A percentile compares a stretch with the other conserved stretches of the same genome.
Evolutionary conservation across 2,888 invertebrate genomes (phyloP).

Genomic region (Achlya flavicornis): DNA sequence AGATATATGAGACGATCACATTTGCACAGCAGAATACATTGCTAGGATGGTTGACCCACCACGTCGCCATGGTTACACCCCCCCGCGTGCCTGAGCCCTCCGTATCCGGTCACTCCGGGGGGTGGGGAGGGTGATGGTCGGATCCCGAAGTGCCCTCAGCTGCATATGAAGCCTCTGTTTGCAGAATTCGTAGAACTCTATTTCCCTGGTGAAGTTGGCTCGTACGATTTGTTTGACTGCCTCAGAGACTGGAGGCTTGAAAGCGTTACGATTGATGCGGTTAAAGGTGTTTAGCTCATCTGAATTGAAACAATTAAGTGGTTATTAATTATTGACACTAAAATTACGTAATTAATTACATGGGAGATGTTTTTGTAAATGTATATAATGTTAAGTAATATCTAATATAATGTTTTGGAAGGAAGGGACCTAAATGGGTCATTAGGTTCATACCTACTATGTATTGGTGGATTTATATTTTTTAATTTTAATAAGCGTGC

Average conservation of each 20-base stretch:
- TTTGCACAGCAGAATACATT: background rate
- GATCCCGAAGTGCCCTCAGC: conserved; percentile 87
- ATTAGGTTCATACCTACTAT: no score
- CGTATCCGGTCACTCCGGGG: conserved; percentile 47
- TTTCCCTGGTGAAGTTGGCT: conserved; percentile 93
- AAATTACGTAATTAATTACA: no score
- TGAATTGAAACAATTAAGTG: conserved; percentile 61
- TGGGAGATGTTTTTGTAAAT: no score
- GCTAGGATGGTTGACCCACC: background rate
- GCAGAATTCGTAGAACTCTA: conserved; percentile 96
- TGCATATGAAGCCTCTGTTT: conserved; percentile 92
- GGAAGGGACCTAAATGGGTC: no score
- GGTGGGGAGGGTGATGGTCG: conserved; percentile 54
- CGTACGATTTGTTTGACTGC: conserved; percentile 93
- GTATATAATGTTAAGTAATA: no score
- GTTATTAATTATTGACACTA: background rate
- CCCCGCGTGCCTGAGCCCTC: conserved; percentile 39
- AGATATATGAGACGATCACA: background rate
- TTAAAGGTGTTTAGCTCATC: conserved; percentile 90
- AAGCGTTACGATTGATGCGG: conserved; percentile 92
- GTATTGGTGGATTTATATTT: no score
- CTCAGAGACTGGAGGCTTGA: conserved; percentile 94
- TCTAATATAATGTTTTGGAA: no score
- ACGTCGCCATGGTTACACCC: conserved; percentile 31
- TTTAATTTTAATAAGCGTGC: no score